These are phyloP conservation scores for Bellardia bayeri DNA, from an alignment of 2,888 invertebrate genomes.

Conservation along the genomic window DNA sequence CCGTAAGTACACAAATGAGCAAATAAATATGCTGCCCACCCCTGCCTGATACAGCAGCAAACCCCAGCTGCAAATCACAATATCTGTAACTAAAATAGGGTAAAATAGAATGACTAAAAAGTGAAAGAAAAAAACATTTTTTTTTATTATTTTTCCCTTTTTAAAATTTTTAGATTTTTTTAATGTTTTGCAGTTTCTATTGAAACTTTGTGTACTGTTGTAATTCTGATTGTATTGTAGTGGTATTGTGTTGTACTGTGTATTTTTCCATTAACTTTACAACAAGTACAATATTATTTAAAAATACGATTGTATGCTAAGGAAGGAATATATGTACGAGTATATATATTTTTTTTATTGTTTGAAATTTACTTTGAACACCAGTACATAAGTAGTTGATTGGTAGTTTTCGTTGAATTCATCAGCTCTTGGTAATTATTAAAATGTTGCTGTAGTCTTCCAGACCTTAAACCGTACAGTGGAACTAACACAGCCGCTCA, in stretches of 20 bases:
- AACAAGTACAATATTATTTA: conserved; percentile 16
- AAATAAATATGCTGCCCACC: not conserved
- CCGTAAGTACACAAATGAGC: too few relatives aligned
- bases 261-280: conserved; percentile 4
- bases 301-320: conserved; percentile 14
- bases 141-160: conserved; percentile 5
- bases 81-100: not conserved
- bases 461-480: not conserved
- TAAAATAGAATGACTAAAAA: conserved; percentile 6
- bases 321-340: too few relatives aligned
- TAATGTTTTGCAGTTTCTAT: not conserved
- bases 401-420: conserved; percentile 34
- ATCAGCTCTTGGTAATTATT: conserved; percentile 10
- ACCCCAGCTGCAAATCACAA: not conserved
- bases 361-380: not conserved
- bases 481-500: too few relatives aligned
- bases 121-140: not conserved
- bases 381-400: not conserved
- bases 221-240: not conserved
- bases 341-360: not conserved
- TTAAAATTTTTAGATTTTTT: not conserved
- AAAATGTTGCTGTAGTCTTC: not conserved
- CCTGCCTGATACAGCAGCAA: not conserved
- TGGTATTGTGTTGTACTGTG: not conserved
- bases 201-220: not conserved